phyloP scores from a whole-genome alignment of 2,888 invertebrate genomes.

The Acleris emargana region DNA sequence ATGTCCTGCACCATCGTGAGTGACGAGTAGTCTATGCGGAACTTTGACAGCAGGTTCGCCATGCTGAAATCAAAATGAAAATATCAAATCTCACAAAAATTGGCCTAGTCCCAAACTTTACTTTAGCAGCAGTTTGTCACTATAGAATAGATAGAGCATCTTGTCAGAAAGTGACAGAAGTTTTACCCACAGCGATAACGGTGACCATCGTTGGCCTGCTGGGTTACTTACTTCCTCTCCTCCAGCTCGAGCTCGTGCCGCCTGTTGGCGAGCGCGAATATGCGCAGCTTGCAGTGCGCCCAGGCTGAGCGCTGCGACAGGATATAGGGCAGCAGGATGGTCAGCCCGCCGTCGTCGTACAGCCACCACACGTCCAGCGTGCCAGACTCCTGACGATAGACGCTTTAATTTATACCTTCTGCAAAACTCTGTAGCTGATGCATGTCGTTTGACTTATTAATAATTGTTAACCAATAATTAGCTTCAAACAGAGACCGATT shows the following conservation, averaged over 20 bases:
- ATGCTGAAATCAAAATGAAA: constrained; percentile 85
- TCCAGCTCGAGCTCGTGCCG: constrained; percentile 90
- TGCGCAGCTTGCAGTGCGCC: constrained; percentile 90
- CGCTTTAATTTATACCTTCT: too few species aligned
- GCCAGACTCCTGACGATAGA: constrained; percentile 85
- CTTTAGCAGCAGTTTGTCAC: too few species aligned
- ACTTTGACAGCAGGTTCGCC: constrained; percentile 95
- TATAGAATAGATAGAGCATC: too few species aligned
- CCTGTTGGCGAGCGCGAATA: constrained; percentile 93
- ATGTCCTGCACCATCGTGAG: constrained; percentile 96
- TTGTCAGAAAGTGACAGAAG: too few species aligned
- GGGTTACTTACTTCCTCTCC: constrained; percentile 89
- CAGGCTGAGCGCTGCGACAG: constrained; percentile 91
- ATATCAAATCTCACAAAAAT: not conserved
- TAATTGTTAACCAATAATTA: too few species aligned
- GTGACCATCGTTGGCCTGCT: not conserved
- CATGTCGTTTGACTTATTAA: too few species aligned
- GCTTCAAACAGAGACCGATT: too few species aligned
- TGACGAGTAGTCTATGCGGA: constrained; percentile 96
- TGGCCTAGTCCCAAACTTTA: too few species aligned
- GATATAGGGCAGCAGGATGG: constrained; percentile 93
- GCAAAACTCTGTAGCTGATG: too few species aligned
- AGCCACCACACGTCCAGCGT: constrained; percentile 98
- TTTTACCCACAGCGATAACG: too few species aligned
- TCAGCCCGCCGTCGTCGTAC: constrained; percentile 95